Conservation (phyloP, 2,888 invertebrate species). For the Tanypteryx hageni region DNA sequence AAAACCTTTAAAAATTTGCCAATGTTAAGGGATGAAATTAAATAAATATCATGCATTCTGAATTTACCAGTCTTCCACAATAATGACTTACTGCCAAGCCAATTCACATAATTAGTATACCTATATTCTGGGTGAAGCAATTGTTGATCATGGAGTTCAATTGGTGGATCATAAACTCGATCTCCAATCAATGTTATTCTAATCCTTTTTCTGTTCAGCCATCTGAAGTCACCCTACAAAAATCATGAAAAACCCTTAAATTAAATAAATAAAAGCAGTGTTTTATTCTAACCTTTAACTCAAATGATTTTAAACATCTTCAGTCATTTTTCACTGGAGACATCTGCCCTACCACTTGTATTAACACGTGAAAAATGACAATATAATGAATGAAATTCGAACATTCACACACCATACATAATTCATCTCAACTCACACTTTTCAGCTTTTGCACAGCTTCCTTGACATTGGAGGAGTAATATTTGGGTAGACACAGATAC, state of each 20-base stretch:
- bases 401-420: background rate
- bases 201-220: slow-evolving; percentile 93
- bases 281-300: no score
- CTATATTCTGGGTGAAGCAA: slow-evolving; percentile 77
- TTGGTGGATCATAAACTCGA: slow-evolving; percentile 80
- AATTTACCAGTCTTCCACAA: background rate
- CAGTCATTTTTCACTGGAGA: background rate
- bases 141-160: slow-evolving; percentile 85
- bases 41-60: background rate
- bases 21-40: background rate
- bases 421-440: slow-evolving; percentile 77
- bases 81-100: background rate
- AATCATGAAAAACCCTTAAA: background rate
- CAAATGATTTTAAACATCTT: background rate
- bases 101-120: slow-evolving; percentile 67
- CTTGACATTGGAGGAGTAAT: slow-evolving; percentile 88
- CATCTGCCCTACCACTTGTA: background rate
- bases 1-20: slow-evolving; percentile 69
- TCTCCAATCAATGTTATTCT: slow-evolving; percentile 89
- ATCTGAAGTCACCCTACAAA: slow-evolving; percentile 86
- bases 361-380: background rate
- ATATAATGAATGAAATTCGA: background rate
- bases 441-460: slow-evolving; percentile 87
- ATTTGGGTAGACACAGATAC: slow-evolving; percentile 90
- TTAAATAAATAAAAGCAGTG: background rate